Conservation (phyloP, 2,113 vertebrate genomes). For the Alexandromys fortis region DNA sequence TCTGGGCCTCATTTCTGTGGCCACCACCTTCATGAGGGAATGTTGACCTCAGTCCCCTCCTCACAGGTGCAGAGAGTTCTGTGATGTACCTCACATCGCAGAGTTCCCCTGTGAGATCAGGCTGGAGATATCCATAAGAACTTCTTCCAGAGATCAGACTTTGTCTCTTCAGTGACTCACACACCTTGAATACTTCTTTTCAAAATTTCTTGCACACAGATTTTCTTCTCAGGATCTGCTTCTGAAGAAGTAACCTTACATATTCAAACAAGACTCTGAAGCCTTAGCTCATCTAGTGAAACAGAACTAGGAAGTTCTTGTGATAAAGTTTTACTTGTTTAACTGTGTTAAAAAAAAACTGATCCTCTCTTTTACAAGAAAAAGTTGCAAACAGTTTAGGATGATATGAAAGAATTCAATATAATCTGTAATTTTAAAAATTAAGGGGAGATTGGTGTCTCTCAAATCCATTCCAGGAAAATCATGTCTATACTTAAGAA, state of each 20-base stretch:
- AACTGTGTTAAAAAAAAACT: not conserved
- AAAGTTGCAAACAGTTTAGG: not conserved
- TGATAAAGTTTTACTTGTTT: not conserved
- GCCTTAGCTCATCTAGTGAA: not conserved
- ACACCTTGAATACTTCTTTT: not conserved
- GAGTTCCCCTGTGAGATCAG: not conserved
- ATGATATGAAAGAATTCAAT: not conserved
- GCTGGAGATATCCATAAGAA: too few species aligned
- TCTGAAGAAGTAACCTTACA: not conserved
- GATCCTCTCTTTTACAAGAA: not conserved
- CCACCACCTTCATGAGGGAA: not conserved
- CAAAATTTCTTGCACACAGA: too few species aligned
- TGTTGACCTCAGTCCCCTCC: not conserved
- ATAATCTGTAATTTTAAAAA: not conserved
- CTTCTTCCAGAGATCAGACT: not conserved
- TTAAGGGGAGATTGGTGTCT: not conserved
- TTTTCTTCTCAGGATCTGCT: not conserved
- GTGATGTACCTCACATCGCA: not conserved
- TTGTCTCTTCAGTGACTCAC: not conserved
- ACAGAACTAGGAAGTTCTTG: not conserved
- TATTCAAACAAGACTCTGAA: not conserved
- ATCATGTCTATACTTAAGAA: not conserved
- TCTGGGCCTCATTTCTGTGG: not conserved
- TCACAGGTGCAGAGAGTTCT: not conserved
- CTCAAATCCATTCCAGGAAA: constrained; percentile 15